Conservation (phyloP, 2,888 invertebrate genomes). For the Caenorhabditis panamensis region DNA sequence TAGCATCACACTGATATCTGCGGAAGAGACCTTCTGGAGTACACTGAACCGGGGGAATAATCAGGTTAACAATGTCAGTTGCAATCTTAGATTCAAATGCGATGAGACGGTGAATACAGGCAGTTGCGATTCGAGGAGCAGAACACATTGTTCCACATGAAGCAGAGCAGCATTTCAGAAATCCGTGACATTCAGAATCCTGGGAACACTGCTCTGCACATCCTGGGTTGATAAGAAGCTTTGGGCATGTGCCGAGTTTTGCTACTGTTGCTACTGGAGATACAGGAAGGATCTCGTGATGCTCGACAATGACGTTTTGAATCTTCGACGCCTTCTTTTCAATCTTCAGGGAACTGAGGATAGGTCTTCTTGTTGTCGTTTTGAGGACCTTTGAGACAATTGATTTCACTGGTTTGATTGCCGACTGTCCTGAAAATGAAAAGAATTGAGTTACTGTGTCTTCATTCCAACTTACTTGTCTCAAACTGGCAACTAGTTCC, state of each 20-base stretch:
- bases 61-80: constrained; percentile 27
- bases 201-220: constrained; percentile 65
- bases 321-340: constrained; percentile 53
- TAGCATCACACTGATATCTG: constrained; percentile 73
- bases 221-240: constrained; percentile 63
- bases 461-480: constrained; percentile 45
- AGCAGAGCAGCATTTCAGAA: constrained; percentile 77
- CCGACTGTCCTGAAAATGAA: constrained; percentile 19
- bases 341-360: constrained; percentile 52
- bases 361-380: constrained; percentile 30
- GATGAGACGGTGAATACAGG: constrained; percentile 73
- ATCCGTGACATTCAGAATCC: constrained; percentile 75
- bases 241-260: constrained; percentile 65
- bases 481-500: constrained; percentile 73
- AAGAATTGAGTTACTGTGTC: too few species aligned
- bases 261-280: constrained; percentile 20
- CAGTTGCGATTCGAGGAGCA: constrained; percentile 66
- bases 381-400: constrained; percentile 13
- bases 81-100: constrained; percentile 63
- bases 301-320: constrained; percentile 36
- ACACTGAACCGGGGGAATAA: constrained; percentile 73
- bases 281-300: constrained; percentile 26
- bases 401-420: constrained; percentile 47
- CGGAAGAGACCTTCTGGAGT: constrained; percentile 71
- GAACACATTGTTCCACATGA: constrained; percentile 72